Conservation (phyloP, 2,888 invertebrate genomes). For the Anticlea derivata region DNA sequence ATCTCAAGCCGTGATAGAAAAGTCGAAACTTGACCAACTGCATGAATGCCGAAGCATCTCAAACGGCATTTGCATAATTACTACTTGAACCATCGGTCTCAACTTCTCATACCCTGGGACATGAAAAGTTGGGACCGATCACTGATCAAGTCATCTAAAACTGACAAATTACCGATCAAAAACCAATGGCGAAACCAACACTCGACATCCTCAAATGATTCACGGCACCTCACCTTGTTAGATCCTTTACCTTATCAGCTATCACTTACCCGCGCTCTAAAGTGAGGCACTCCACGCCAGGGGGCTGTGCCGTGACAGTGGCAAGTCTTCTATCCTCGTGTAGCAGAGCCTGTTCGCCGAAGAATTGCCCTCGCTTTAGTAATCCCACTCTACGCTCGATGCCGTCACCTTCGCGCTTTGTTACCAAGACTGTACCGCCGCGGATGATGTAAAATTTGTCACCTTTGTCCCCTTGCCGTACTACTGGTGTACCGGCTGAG, state of each 20-base stretch:
- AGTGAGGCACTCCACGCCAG: constrained; percentile 94
- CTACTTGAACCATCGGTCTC: too few relatives aligned
- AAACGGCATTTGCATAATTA: too few relatives aligned
- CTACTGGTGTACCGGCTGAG: constrained; percentile 89
- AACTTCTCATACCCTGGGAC: too few relatives aligned
- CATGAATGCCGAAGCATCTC: too few relatives aligned
- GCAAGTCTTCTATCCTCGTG: constrained; percentile 95
- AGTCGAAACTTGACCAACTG: too few relatives aligned
- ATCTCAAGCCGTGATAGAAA: not conserved
- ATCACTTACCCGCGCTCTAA: constrained; percentile 89
- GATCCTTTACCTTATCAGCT: not conserved
- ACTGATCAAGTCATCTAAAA: not conserved
- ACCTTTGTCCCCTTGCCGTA: constrained; percentile 93
- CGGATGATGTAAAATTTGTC: constrained; percentile 96
- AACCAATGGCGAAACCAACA: not conserved
- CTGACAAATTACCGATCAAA: too few relatives aligned
- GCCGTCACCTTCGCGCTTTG: constrained; percentile 85
- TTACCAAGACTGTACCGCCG: constrained; percentile 90
- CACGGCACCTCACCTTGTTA: not conserved
- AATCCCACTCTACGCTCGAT: constrained; percentile 87
- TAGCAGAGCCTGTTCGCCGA: constrained; percentile 94
- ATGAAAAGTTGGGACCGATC: not conserved
- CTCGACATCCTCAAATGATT: not conserved
- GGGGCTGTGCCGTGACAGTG: constrained; percentile 93
- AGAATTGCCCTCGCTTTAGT: constrained; percentile 91